Percentiles rank a stretch among this genome's conserved stretches.
phyloP scores from a whole-genome alignment of 2,888 invertebrate genomes.

The Agrotis puta region DNA sequence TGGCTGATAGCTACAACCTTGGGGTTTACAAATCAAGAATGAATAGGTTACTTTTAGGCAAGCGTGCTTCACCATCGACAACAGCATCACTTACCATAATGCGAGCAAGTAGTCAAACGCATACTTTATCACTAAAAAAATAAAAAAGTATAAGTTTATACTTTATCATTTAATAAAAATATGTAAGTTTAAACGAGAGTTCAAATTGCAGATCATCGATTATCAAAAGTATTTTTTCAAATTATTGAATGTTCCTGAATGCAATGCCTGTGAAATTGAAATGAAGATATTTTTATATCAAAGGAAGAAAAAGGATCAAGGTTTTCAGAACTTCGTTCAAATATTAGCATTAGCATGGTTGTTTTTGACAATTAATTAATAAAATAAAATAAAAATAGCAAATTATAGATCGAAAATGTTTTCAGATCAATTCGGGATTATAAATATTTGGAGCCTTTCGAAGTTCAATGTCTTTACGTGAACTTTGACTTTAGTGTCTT shows the following conservation, averaged over 20 bases:
- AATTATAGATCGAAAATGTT: conserved; percentile 15
- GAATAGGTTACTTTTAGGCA: too few relatives aligned
- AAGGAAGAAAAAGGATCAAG: too few relatives aligned
- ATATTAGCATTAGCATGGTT: conserved; percentile 27
- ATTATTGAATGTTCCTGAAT: conserved; percentile 6
- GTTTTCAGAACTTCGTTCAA: conserved; percentile 14
- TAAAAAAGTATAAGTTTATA: too few relatives aligned
- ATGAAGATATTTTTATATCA: background rate
- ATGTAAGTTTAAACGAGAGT: background rate
- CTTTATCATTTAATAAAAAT: too few relatives aligned
- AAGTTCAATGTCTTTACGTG: conserved; percentile 32
- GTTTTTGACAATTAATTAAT: conserved; percentile 20
- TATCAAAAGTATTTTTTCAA: background rate
- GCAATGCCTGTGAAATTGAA: conserved; percentile 11
- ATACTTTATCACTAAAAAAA: too few relatives aligned
- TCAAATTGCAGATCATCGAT: background rate
- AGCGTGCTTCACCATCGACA: too few relatives aligned
- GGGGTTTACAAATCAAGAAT: too few relatives aligned
- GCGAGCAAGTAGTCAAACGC: too few relatives aligned
- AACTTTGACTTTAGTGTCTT: conserved; percentile 25
- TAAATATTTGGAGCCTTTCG: conserved; percentile 24
- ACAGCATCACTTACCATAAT: too few relatives aligned
- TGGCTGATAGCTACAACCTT: too few relatives aligned
- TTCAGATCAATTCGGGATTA: conserved; percentile 12
- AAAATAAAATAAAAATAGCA: conserved; percentile 18